Base-by-base conservation (phyloP, 2,888 invertebrate species). In the Molanna angustata region DNA sequence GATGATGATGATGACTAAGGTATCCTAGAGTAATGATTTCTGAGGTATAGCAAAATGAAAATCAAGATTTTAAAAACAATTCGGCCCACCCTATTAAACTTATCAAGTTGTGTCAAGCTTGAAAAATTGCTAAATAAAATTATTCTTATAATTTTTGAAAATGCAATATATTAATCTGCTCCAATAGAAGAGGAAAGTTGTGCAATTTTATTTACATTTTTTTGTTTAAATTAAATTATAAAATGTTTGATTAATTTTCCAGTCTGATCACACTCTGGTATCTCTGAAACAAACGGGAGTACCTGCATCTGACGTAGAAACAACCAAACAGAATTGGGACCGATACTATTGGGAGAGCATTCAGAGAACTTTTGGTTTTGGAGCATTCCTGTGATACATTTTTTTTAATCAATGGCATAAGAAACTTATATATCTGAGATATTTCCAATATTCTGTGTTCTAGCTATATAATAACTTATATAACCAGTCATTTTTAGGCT, bases 301-400 rank as follows among this genome's bases (percentile, higher is more conserved):
- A 9, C 99, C 99, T 1, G 71, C 82, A 3, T 77, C 80, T 48
- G 95, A 90, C 69, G 81, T 82, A 54, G 87, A 90, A 4, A 82
- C 84, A 40, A 94, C 96, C 31, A 80, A 79, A 64, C 82, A 84
- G 54, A 97, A 97, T 65, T 98, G 97, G 97, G 84, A 87, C 58
- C 81, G 88, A 52, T 94, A 96, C 73, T 99, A 98, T 69, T 96
- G 95, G 85, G 87, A 92, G 65, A 86, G 94, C 62, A 95, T 99
- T 70, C 95, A 93, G 69, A 82, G 90, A 57, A 88, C 90, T 0
- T 94, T 96, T 69, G 94, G 94, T 41, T 95, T 90, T 67, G 94
- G 93, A 20, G 83, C 85, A 17, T 86, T 84, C 68, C 74, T 82
- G 69, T 77, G 74, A 77, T 71, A 19, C 33, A 41, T 16, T 42